These are phyloP conservation scores for Brienomyrus longianalis DNA, from an alignment of 2,113 vertebrate genomes.

Conservation along the genomic window DNA sequence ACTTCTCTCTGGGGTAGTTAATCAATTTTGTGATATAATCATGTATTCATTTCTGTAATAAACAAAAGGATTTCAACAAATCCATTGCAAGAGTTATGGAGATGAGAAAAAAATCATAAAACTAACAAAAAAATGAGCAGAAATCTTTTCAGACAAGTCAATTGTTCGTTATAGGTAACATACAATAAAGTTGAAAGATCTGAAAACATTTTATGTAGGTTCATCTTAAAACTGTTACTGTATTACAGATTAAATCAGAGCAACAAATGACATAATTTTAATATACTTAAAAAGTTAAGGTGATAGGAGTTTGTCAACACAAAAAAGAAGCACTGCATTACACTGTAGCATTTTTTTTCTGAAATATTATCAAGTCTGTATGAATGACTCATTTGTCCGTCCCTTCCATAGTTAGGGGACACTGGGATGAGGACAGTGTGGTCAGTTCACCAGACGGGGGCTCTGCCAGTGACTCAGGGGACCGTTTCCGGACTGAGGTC, in stretches of 20 bases:
- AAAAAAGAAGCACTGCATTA: neutral
- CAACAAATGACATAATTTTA: neutral
- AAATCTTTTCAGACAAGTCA: neutral
- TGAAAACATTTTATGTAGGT: neutral
- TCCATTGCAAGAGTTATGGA: neutral
- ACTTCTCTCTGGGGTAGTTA: neutral
- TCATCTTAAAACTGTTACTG: no score
- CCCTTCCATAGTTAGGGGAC: conserved; percentile 71
- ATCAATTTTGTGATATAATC: neutral
- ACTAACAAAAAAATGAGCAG: neutral
- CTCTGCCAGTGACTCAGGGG: conserved; percentile 87
- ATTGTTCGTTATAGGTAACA: no score
- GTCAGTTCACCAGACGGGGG: conserved; percentile 90
- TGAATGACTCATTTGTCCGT: neutral
- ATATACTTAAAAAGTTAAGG: neutral
- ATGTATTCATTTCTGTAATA: neutral
- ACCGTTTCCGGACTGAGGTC: conserved; percentile 73
- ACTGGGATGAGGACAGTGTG: conserved; percentile 91
- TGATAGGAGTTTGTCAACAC: neutral
- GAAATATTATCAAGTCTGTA: neutral
- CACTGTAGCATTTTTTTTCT: neutral
- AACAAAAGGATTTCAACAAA: neutral
- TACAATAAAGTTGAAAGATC: neutral
- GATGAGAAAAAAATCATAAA: neutral
- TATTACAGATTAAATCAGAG: neutral